Percentiles rank a stretch among this genome's conserved stretches.
phyloP scores from a whole-genome alignment of 2,888 invertebrate species.

The Megastigmus dorsalis region DNA sequence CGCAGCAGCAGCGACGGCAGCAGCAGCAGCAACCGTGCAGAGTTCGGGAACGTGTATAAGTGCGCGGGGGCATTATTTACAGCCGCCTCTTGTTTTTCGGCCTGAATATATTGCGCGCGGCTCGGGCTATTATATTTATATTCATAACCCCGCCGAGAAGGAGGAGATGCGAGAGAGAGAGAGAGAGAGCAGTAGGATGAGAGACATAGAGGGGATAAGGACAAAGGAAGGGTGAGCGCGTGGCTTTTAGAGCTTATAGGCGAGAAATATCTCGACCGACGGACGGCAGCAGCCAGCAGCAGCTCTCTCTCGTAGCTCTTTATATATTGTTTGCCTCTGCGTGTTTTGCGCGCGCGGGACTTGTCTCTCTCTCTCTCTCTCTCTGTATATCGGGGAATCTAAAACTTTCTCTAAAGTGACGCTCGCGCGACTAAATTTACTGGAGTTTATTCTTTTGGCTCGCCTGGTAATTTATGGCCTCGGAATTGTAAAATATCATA shows the following conservation, averaged over 20 bases:
- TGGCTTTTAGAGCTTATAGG: slow-evolving; percentile 52
- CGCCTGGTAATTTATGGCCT: slow-evolving; percentile 34
- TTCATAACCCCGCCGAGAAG: slow-evolving; percentile 58
- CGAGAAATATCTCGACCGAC: slow-evolving; percentile 41
- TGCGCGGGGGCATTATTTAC: slow-evolving; percentile 57
- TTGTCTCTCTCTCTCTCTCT: too few species aligned
- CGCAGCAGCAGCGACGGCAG: too few species aligned
- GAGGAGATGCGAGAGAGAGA: too few species aligned
- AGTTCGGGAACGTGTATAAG: slow-evolving; percentile 8
- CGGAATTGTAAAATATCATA: slow-evolving; percentile 47
- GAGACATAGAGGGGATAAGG: slow-evolving; percentile 37
- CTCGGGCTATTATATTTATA: slow-evolving; percentile 61
- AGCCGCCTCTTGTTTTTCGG: slow-evolving; percentile 58
- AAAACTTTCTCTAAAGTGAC: slow-evolving; percentile 48
- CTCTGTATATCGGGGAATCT: slow-evolving; percentile 40
- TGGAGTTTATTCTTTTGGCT: slow-evolving; percentile 49
- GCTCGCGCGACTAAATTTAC: slow-evolving; percentile 49
- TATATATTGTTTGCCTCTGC: slow-evolving; percentile 5
- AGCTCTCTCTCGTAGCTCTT: neutral
- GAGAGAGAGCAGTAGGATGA: too few species aligned
- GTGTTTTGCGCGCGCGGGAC: neutral
- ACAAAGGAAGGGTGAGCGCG: slow-evolving; percentile 39
- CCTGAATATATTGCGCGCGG: slow-evolving; percentile 54
- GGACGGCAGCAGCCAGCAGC: neutral
- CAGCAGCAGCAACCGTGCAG: neutral